phyloP scores from a whole-genome alignment of 2,113 vertebrate genomes.

The Rhinoptilus africanus region DNA sequence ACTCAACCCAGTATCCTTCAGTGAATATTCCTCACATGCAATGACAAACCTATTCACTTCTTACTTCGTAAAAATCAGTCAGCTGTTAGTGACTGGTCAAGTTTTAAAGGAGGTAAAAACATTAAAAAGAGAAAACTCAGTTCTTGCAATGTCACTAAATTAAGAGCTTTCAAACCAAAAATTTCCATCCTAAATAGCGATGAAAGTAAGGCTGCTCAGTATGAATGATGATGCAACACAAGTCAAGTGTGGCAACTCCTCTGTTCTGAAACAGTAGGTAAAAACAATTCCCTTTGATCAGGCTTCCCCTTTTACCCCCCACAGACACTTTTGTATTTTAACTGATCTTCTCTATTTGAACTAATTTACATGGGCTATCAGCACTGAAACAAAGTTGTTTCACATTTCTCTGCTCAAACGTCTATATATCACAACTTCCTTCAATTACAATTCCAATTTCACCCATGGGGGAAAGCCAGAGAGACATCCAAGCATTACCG shows the following conservation, averaged over 20 bases:
- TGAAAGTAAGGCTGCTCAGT: neutral
- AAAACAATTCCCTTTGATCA: neutral
- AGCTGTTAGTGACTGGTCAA: neutral
- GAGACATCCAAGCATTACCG: neutral
- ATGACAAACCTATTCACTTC: neutral
- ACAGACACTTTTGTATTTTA: neutral
- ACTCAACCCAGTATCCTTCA: neutral
- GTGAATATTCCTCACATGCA: neutral
- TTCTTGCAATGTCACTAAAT: neutral
- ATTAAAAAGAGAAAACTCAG: neutral
- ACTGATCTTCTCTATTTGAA: neutral
- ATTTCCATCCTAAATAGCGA: neutral
- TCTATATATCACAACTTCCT: neutral
- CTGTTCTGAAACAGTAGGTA: neutral
- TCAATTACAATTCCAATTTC: neutral
- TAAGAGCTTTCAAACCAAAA: neutral
- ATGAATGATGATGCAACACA: neutral
- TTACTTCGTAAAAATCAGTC: neutral
- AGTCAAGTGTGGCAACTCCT: neutral
- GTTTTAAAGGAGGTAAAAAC: neutral
- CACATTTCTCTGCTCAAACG: neutral
- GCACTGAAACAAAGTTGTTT: neutral
- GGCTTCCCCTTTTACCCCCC: neutral
- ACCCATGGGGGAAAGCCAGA: neutral
- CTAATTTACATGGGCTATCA: neutral